phyloP scores from a whole-genome alignment of 2,113 vertebrate species.

The sheep (Ovis aries) region DNA sequence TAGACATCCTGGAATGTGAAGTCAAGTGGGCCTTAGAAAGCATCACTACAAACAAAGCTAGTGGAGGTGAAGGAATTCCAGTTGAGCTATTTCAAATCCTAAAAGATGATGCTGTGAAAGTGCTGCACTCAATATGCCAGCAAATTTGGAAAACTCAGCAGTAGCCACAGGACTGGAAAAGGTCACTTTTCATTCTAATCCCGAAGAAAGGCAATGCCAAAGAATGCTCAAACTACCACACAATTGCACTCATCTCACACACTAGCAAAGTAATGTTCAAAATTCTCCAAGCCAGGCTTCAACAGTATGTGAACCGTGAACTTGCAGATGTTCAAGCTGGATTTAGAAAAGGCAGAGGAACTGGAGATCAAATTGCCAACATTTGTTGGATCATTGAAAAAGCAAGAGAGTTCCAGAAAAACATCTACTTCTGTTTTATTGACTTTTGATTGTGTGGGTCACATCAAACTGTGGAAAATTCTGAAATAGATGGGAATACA shows the following conservation, averaged over 20 bases:
- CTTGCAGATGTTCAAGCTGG: not conserved
- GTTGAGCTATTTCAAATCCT: not conserved
- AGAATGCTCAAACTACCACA: not conserved
- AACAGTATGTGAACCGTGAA: not conserved
- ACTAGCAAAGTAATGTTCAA: not conserved
- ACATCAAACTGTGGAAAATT: not conserved
- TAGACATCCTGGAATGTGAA: not conserved
- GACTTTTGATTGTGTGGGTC: not conserved
- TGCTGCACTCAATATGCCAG: not conserved
- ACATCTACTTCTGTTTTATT: not conserved
- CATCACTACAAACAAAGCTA: not conserved
- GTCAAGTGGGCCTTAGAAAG: not conserved
- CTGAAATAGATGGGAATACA: not conserved
- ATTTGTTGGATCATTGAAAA: accelerated
- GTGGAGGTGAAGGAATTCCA: not conserved
- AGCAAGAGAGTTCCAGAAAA: not conserved
- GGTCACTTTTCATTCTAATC: not conserved
- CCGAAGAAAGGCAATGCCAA: not conserved
- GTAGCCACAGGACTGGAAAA: not conserved
- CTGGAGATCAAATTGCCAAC: not conserved
- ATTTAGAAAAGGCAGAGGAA: not conserved
- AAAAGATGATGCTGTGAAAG: not conserved
- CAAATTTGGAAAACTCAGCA: not conserved
- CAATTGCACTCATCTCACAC: not conserved
- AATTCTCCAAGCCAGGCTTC: not conserved